These are phyloP conservation scores for Hippoglossus hippoglossus DNA, from an alignment of 2,797 vertebrate species.

Conservation along the genomic window DNA sequence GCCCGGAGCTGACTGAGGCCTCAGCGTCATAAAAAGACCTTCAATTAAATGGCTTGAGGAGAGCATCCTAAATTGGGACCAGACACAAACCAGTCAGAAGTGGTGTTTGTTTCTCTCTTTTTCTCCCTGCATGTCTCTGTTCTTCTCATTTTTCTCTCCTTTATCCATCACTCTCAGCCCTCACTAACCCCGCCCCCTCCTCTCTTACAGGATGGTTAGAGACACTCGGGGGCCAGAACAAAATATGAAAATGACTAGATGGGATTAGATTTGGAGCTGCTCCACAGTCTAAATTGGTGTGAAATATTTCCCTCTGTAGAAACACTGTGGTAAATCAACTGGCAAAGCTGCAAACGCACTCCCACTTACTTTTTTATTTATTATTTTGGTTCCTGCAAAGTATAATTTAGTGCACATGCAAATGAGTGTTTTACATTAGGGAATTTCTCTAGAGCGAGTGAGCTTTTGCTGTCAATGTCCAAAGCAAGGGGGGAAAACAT, in stretches of 20 bases:
- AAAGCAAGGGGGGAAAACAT: too few species aligned
- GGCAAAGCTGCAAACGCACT: constrained; percentile 46
- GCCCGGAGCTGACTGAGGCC: constrained; percentile 63
- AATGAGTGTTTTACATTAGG: constrained; percentile 14
- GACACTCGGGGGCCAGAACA: constrained; percentile 41
- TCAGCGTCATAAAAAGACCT: constrained; percentile 63
- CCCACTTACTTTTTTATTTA: constrained; percentile 31
- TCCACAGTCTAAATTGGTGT: constrained; percentile 53
- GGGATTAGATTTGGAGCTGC: constrained; percentile 50
- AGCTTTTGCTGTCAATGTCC: too few species aligned
- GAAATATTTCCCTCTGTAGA: constrained; percentile 53
- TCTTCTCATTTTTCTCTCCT: constrained; percentile 33
- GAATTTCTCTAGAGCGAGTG: too few species aligned
- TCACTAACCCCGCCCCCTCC: not conserved
- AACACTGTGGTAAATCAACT: constrained; percentile 58
- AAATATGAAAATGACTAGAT: constrained; percentile 60
- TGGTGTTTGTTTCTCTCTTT: constrained; percentile 16
- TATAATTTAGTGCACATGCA: constrained; percentile 27
- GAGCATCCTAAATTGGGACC: constrained; percentile 66
- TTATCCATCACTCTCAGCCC: constrained; percentile 14
- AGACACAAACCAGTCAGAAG: constrained; percentile 45
- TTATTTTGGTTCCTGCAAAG: constrained; percentile 31
- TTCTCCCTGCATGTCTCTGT: constrained; percentile 5
- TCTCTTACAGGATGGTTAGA: constrained; percentile 28
- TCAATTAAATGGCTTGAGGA: constrained; percentile 72